phyloP scores from a whole-genome alignment of 2,797 vertebrate species.

The Clarias pachynema region DNA sequence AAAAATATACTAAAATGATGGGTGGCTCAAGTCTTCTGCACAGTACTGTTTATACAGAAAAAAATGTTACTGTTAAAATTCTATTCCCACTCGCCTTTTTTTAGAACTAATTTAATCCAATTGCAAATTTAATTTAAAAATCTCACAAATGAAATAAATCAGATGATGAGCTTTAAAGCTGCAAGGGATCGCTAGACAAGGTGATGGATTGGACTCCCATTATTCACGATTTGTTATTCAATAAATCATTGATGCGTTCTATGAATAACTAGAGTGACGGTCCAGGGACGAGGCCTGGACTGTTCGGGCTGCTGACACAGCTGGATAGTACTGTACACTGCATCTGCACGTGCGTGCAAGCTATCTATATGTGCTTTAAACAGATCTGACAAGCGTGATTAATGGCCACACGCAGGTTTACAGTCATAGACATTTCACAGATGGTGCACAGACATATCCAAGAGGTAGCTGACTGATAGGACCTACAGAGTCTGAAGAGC shows the following conservation, averaged over 20 bases:
- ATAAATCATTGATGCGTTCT: conserved; percentile 81
- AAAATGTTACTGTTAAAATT: conserved; percentile 17
- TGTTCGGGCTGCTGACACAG: conserved; percentile 54
- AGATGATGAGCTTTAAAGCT: conserved; percentile 60
- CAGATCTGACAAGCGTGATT: conserved; percentile 43
- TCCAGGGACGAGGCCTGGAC: conserved; percentile 59
- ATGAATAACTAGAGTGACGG: conserved; percentile 75
- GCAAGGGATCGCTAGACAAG: conserved; percentile 57
- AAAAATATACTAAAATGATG: too few relatives aligned
- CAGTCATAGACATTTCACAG: conserved; percentile 16
- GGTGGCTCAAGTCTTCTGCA: background rate
- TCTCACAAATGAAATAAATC: conserved; percentile 64
- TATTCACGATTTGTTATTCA: conserved; percentile 78
- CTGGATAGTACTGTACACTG: conserved; percentile 38
- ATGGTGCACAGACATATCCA: background rate
- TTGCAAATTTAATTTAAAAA: conserved; percentile 69
- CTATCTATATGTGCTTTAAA: conserved; percentile 28
- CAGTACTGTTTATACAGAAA: background rate
- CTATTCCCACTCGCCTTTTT: conserved; percentile 39
- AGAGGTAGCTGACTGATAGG: background rate
- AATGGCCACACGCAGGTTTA: conserved; percentile 40
- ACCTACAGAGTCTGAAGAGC: background rate
- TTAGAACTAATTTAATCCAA: conserved; percentile 62
- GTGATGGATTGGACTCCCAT: conserved; percentile 74
- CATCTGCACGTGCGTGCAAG: conserved; percentile 6